Base-by-base conservation (phyloP, 2,888 invertebrate species). In the Galerucella calmariensis region DNA sequence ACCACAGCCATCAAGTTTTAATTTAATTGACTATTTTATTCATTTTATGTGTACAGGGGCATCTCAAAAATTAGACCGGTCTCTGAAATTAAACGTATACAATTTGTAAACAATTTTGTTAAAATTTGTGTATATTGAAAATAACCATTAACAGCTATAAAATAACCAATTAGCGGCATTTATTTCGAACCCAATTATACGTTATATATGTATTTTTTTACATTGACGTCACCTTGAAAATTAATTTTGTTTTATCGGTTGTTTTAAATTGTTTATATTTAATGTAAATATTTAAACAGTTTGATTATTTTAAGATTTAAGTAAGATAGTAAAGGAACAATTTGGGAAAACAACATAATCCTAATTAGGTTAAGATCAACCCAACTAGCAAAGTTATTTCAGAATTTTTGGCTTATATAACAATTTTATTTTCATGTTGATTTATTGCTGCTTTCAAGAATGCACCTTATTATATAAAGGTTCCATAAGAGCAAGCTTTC, bases 161-260 rank as follows among this genome's bases (percentile, higher is more conserved):
- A 14, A 48, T 48, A 48, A 48, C 48, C 48, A 48, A 48, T 48
- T 48, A 48, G 48, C 48, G 3, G 5, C 48, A 48, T 48, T 12
- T 48, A 14, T 14, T 48, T 48, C 4, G 4, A 48, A 14, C 5
- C 11, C 14, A 48, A 48, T 12, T 48, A 48, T 48, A 48, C 53
- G 53, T n/a, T 53, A 14, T 14, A 48, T 12, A 4, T 12, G 12
- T 14, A 11, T 48, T 14, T 53, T 53, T 53, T 16, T 53, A n/a
- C 53, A 53, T 53, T 53, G 53, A 53, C 14, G 53, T 48, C n/a
- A 53, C 8, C n/a, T 53, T 53, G n/a, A 53, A 53, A n/a, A 53
- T 14, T 53, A 53, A 6, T 53, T 53, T n/a, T n/a, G 14, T 16
- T 53, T 53, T n/a, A 53, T 14, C 8, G 5, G n/a, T 53, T 53